Percentiles rank a stretch among this genome's conserved stretches.
phyloP scores from a whole-genome alignment of 64 coral and sea anemone species.

The Catalaphyllia jardinei region DNA sequence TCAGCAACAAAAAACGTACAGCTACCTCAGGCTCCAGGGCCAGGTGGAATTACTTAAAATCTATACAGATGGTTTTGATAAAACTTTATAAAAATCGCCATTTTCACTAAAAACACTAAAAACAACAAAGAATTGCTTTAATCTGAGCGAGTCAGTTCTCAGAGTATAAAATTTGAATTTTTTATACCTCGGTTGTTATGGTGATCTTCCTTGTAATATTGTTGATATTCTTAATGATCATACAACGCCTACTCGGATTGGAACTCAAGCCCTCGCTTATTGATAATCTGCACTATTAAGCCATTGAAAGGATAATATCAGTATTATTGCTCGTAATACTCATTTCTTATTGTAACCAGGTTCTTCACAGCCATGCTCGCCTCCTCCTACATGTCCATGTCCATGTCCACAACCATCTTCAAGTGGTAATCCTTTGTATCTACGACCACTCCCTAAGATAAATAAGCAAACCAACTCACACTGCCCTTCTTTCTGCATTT shows the following conservation, averaged over 20 bases:
- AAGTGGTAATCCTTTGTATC: neutral
- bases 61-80: no score
- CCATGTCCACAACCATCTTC: slow-evolving; percentile 23
- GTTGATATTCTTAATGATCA: no score
- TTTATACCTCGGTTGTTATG: no score
- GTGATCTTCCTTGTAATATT: no score
- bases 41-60: neutral
- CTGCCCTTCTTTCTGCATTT: neutral
- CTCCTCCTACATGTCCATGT: slow-evolving; percentile 13
- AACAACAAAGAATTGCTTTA: no score
- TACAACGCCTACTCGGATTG: no score
- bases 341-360: neutral
- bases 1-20: neutral
- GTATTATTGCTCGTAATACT: neutral
- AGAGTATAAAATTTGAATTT: no score
- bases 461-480: neutral
- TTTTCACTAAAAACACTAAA: no score
- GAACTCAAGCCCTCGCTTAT: no score
- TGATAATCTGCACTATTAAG: no score
- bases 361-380: neutral
- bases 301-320: neutral
- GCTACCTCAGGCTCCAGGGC: neutral
- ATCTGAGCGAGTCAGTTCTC: no score
- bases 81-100: no score
- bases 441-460: neutral